Evolutionary conservation across 1,140 invertebrate species (phyloP).

Genomic region (Calephelis virginiensis): DNA sequence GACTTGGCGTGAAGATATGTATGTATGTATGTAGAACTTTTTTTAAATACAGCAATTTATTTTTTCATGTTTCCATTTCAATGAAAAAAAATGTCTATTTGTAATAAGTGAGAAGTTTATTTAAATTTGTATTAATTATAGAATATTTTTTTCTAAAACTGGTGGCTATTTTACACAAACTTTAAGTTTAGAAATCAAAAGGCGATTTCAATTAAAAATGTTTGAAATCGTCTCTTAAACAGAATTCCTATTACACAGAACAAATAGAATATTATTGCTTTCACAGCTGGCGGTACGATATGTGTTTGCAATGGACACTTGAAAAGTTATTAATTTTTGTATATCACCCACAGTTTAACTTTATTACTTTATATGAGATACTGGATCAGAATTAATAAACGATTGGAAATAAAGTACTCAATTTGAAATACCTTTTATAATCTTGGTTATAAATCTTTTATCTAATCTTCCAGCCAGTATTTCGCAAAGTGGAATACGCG

Average conservation of each 20-base stretch:
- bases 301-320: constrained; percentile 6
- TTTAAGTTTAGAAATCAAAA: background rate
- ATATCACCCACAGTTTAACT: background rate
- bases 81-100: too few relatives aligned
- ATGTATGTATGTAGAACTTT: too few relatives aligned
- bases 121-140: too few relatives aligned
- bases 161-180: too few relatives aligned
- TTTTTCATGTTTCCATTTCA: too few relatives aligned
- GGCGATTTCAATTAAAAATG: constrained; percentile 2
- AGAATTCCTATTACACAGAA: background rate
- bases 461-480: background rate
- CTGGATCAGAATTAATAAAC: background rate
- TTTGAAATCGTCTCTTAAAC: background rate
- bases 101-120: too few relatives aligned
- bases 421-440: background rate
- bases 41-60: too few relatives aligned
- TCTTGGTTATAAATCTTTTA: background rate
- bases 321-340: constrained; percentile 8
- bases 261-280: constrained; percentile 15
- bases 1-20: too few relatives aligned
- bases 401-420: constrained; percentile 1
- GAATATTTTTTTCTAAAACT: too few relatives aligned
- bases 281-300: constrained; percentile 9
- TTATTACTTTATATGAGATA: constrained; percentile 7
- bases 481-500: too few relatives aligned